Base-by-base conservation (phyloP, 2,888 invertebrate genomes). In the Drosophila acutilabella region DNA sequence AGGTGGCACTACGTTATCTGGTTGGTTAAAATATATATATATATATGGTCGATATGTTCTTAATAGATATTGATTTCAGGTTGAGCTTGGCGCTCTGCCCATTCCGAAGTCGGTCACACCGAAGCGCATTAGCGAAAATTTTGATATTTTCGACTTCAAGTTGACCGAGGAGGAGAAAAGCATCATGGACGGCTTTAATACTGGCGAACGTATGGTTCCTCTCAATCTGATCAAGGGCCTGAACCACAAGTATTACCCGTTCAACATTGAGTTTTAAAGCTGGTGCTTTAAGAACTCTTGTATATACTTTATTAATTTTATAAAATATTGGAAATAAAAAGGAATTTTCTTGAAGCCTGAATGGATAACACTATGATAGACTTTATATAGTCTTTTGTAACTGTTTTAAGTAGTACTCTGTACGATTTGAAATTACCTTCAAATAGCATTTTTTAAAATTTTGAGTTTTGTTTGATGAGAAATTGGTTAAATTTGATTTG, bases 1-100 rank as follows among this genome's bases (percentile, higher is more conserved):
- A 96, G 91, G 89, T 96, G 16, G 92, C 93, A 0, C 86, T 96
- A 20, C 93, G 95, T 90, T 96, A 95, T 91, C 91, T 96, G 93
- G 95, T 95, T 90, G 68, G 59, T 71, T 13, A 2, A 0, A n/a
- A 6, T 10, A 6, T 8, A 10, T 23, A 6, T 8, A 10, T 23
- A 7, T 26, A 6, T 10, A 13, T 14, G 2, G 1, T 0, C 1
- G 10, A 41, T 41, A n/a, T 8, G 16, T 26, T 38, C 20, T 11
- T 11, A 4, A 26, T 41, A 47, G 14, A 14, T 3, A 0, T 20
- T 7, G 45, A 14, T 11, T 8, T 45, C 87, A 94, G 94, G 83
- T 94, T 20, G 93, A 94, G 45, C 89, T 93, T 58, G 93, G 93
- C 6, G 88, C 93, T 0, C 91, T 94, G 42, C 94, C 94, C 0